A percentile compares a stretch with the other conserved stretches of the same genome.
These are phyloP conservation scores for Bursaphelenchus okinawaensis DNA, from an alignment of 2,888 invertebrate genomes.

Conservation along the genomic window DNA sequence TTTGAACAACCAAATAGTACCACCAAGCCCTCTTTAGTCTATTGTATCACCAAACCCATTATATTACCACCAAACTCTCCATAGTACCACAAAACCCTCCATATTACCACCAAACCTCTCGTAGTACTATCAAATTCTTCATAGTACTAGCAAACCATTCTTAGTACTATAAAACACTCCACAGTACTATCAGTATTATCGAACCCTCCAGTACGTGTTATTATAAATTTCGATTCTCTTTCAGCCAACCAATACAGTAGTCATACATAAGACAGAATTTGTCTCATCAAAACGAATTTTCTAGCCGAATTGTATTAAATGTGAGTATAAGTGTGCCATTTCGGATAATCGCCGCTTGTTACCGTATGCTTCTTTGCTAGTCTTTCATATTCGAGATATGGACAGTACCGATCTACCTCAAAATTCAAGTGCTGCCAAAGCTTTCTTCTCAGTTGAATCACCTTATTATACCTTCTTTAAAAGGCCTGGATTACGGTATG, in stretches of 20 bases:
- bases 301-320: neutral
- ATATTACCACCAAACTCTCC: no score
- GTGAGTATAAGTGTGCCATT: neutral
- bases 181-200: no score
- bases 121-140: no score
- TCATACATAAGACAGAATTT: neutral
- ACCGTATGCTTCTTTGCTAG: neutral
- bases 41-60: no score
- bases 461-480: neutral
- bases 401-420: neutral
- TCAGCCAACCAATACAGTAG: neutral
- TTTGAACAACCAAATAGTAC: no score
- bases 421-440: neutral
- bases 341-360: neutral
- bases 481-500: neutral
- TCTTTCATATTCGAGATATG: neutral
- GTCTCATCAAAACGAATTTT: neutral
- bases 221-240: no score
- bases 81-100: no score
- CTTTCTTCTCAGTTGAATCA: neutral
- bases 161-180: no score
- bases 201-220: no score
- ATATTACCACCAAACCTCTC: no score
- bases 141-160: no score
- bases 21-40: no score